Percentiles rank a stretch among this genome's conserved stretches.
Conservation (phyloP, 2,888 invertebrate genomes). For the Hesperia comma region DNA sequence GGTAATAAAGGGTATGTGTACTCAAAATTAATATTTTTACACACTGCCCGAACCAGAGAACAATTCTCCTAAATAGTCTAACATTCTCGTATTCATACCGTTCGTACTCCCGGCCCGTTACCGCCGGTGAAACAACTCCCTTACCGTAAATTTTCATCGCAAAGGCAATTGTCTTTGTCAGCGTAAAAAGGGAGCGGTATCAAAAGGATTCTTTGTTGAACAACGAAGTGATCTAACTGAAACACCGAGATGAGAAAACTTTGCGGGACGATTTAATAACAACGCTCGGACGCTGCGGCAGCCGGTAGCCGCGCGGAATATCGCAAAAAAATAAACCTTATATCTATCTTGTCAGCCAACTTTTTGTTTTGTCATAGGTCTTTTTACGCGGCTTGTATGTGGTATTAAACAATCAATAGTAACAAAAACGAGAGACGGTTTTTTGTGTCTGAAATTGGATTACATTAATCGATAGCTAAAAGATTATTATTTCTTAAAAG, state of each 20-base stretch:
- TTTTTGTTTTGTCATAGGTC: no score
- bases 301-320: constrained; percentile 44
- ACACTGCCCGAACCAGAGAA: background rate
- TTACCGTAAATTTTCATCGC: constrained; percentile 12
- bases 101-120: background rate
- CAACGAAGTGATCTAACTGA: constrained; percentile 38
- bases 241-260: constrained; percentile 70
- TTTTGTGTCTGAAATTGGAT: no score
- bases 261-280: constrained; percentile 77
- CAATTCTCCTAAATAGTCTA: background rate
- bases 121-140: constrained; percentile 3
- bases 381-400: no score
- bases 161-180: constrained; percentile 40
- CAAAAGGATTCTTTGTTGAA: constrained; percentile 52
- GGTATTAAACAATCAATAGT: no score
- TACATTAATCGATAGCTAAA: no score
- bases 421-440: no score
- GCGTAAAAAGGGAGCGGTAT: constrained; percentile 42
- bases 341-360: no score
- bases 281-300: constrained; percentile 55
- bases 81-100: background rate
- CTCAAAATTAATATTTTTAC: background rate
- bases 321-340: constrained; percentile 2
- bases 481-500: no score
- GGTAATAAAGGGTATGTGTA: no score